Evolutionary conservation across 2,888 invertebrate species (phyloP).

Genomic region (Criorhina ranunculi): DNA sequence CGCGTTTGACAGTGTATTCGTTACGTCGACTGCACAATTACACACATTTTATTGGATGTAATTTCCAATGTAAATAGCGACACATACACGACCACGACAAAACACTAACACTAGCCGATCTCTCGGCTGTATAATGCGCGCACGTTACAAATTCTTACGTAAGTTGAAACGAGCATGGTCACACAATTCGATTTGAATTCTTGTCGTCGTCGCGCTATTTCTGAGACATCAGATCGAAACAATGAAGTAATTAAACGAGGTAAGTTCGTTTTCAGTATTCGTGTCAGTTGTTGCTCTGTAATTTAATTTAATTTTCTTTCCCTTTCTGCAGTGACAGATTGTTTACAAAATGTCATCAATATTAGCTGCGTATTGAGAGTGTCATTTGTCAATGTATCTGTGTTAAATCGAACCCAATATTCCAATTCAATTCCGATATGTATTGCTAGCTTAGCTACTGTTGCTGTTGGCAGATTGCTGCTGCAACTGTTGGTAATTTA

Average conservation of each 20-base stretch:
- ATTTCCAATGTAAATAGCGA: conserved; percentile 50
- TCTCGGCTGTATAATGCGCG: conserved; percentile 46
- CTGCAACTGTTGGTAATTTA: conserved; percentile 75
- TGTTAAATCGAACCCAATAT: conserved; percentile 62
- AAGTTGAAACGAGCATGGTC: conserved; percentile 69
- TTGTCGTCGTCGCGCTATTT: conserved; percentile 69
- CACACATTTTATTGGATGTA: conserved; percentile 22
- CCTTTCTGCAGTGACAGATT: conserved; percentile 60
- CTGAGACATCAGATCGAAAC: conserved; percentile 59
- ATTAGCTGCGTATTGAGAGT: conserved; percentile 36
- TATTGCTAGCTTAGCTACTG: conserved; percentile 31
- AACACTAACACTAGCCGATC: conserved; percentile 14
- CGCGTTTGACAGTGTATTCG: conserved; percentile 34
- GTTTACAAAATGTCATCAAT: conserved; percentile 69
- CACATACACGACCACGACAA: conserved; percentile 1
- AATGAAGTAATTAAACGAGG: conserved; percentile 68
- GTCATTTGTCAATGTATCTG: conserved; percentile 16
- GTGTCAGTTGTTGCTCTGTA: conserved; percentile 43
- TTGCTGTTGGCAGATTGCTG: conserved; percentile 40
- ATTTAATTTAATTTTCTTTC: conserved; percentile 32
- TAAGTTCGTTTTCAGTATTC: conserved; percentile 64
- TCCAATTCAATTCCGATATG: conserved; percentile 64
- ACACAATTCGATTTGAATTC: conserved; percentile 72
- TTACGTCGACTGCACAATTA: too few species aligned
- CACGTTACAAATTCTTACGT: conserved; percentile 71